Percentiles rank a stretch among this genome's conserved stretches.
phyloP scores from a whole-genome alignment of 2,113 vertebrate genomes.

The Galemys pyrenaicus region DNA sequence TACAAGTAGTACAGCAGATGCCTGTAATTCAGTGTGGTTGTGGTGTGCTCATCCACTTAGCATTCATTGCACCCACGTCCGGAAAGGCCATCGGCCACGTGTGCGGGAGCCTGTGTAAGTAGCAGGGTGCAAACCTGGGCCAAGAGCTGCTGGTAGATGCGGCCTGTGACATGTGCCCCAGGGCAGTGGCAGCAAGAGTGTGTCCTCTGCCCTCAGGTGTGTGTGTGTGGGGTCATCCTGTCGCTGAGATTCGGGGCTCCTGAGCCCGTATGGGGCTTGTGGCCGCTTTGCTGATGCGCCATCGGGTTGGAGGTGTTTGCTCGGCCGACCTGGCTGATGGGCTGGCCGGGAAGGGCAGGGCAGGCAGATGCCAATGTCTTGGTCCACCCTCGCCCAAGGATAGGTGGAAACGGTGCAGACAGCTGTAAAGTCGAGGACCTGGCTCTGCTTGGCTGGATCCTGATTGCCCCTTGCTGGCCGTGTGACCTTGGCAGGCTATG shows the following conservation, averaged over 20 bases:
- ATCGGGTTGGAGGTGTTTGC: background rate
- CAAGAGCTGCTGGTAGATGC: background rate
- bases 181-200: too few relatives aligned
- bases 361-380: background rate
- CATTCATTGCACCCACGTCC: too few relatives aligned
- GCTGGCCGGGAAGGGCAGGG: background rate
- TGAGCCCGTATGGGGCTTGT: fast-evolving
- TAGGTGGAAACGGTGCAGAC: too few relatives aligned
- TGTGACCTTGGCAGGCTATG: background rate
- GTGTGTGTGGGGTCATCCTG: fast-evolving
- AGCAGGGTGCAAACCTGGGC: background rate
- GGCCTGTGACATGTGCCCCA: fast-evolving
- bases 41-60: background rate
- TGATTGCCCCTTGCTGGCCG: background rate
- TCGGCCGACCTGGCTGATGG: background rate
- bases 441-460: background rate
- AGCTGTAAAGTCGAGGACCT: background rate
- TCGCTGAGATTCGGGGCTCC: fast-evolving
- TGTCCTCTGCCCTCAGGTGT: background rate
- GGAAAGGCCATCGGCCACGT: fast-evolving
- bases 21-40: background rate
- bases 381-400: background rate
- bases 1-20: background rate
- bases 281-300: background rate
- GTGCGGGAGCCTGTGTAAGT: background rate